Percentiles rank a stretch among this genome's conserved stretches.
Evolutionary conservation across 2,888 invertebrate species (phyloP).

Genomic region (Zygogramma bicolorata): DNA sequence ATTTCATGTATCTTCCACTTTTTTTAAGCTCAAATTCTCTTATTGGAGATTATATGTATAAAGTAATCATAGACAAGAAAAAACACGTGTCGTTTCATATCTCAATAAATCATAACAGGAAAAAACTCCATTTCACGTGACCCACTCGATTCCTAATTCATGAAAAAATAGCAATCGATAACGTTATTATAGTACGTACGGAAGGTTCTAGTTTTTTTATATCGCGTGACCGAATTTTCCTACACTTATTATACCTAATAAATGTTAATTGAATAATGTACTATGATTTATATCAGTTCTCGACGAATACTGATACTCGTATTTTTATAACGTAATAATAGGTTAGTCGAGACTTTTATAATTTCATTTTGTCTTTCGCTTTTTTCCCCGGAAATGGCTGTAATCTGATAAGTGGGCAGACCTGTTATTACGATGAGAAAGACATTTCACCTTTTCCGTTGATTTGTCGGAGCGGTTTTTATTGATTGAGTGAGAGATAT

Average conservation of each 20-base stretch:
- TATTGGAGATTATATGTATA: not conserved
- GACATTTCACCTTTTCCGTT: not conserved
- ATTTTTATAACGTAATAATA: conserved; percentile 18
- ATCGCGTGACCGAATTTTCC: conserved; percentile 25
- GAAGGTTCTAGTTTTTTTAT: not conserved
- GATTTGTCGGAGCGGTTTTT: not conserved
- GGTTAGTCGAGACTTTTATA: conserved; percentile 7
- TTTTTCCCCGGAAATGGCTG: conserved; percentile 11
- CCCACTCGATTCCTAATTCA: conserved; percentile 42
- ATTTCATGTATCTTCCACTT: no score
- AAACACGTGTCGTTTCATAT: conserved; percentile 10
- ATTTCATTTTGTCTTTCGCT: conserved; percentile 11
- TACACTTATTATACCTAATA: conserved; percentile 18
- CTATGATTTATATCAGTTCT: conserved; percentile 15
- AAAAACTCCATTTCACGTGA: conserved; percentile 33
- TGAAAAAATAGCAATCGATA: conserved; percentile 21
- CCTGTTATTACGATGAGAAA: not conserved
- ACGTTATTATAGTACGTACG: not conserved
- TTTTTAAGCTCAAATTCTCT: not conserved
- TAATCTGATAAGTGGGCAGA: not conserved
- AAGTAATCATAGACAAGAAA: not conserved
- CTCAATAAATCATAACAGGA: not conserved
- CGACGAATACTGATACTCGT: not conserved
- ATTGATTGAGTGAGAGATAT: not conserved
- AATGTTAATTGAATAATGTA: conserved; percentile 28